Conservation (phyloP, 2,888 invertebrate genomes). For the Chymomyza caudatula region DNA sequence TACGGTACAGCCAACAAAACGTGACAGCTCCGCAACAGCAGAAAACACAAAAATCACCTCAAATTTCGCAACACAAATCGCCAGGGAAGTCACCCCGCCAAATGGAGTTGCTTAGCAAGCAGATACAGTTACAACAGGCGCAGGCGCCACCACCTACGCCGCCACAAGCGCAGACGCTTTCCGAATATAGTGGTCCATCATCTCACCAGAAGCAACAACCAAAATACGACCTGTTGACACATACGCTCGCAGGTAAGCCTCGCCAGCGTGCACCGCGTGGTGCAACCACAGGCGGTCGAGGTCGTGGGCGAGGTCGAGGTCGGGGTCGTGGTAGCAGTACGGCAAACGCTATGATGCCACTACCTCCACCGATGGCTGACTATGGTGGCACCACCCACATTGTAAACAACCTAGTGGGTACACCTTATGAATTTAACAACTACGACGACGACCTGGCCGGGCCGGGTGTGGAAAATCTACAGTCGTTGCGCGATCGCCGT, state of each 20-base stretch:
- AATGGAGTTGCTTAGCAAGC: constrained; percentile 77
- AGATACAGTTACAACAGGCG: constrained; percentile 36
- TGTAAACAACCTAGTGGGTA: constrained; percentile 89
- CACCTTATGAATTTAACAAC: constrained; percentile 90
- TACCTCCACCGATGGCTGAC: constrained; percentile 73
- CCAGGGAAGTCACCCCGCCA: constrained; percentile 85
- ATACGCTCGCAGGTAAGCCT: constrained; percentile 73
- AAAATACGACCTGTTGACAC: constrained; percentile 72
- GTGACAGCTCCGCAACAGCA: constrained; percentile 37
- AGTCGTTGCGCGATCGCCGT: constrained; percentile 88
- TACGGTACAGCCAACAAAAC: constrained; percentile 63
- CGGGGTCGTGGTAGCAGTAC: constrained; percentile 78
- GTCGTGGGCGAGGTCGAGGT: constrained; percentile 77
- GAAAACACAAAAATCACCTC: constrained; percentile 80
- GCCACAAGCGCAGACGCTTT: constrained; percentile 9
- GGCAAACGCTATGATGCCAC: constrained; percentile 61
- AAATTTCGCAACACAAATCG: constrained; percentile 80
- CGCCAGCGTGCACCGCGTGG: constrained; percentile 75
- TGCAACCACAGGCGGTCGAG: constrained; percentile 63
- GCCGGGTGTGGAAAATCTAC: constrained; percentile 86
- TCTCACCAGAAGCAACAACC: constrained; percentile 17
- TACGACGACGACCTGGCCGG: constrained; percentile 91
- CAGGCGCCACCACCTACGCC: not conserved
- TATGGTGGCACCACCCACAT: constrained; percentile 80
- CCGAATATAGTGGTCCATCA: constrained; percentile 13